Evolutionary conservation across 2,797 vertebrate species (phyloP), one percentile per base, ranked within the genome.

Genomic region (Vireo griseus): DNA sequence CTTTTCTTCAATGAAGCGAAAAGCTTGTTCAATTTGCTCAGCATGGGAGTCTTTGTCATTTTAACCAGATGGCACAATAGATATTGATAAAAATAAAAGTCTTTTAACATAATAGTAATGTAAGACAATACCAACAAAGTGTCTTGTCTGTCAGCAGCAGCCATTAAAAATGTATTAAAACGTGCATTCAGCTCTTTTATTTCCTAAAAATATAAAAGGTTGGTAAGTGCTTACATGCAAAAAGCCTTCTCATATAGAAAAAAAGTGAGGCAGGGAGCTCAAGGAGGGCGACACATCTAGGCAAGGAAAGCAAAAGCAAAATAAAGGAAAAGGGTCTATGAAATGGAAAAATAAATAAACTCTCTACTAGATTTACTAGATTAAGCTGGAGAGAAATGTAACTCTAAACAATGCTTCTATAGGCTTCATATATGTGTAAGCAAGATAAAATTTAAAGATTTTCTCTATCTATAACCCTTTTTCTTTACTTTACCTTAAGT

Each of bases 121-220:
- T 94, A 97, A 97, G 95, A 97, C 95, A 97, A 97, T 97, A 90
- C 86, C 58, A 96, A 89, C 86, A 95, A 97, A 97, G 91, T 97
- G 73, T 66, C 89, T 96, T 88, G 75, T 94, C 94, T 96, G 94
- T 97, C 77, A 95, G 91, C 40, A 95, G 79, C 68, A 74, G 62
- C 91, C 95, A 98, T 98, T 97, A 97, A 97, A 97, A 98, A 95
- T 97, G 87, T 96, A 97, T 97, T 98, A 97, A 97, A 97, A 96
- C 7, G 33, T 89, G 61, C 92, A 96, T 86, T 91, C 67, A 54
- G 47, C 18, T 97, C 90, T 97, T 98, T 96, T 94, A 96, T 97
- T 97, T 96, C 85, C 91, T 94, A 94, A 88, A 97, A 97, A 96
- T 90, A 96, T 96, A 97, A 97, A 96, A 79, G 51, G 44, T 86